Conservation (phyloP, 2,797 vertebrate species). For the Lepilemur ruficaudatus region DNA sequence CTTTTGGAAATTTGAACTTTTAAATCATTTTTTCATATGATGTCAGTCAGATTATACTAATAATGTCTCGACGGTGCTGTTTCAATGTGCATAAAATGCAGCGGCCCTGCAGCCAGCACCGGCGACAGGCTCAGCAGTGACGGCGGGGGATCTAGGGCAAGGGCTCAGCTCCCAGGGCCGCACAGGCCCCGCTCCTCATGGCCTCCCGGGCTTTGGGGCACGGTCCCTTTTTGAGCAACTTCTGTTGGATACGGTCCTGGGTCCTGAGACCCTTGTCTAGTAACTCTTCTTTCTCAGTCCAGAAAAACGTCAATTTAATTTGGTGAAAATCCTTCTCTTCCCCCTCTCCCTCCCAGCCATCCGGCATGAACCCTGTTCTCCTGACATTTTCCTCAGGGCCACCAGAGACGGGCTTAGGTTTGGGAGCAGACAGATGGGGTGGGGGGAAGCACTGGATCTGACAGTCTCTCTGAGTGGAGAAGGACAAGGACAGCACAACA, state of each 20-base stretch:
- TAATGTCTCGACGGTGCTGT: background rate
- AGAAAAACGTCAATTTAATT: background rate
- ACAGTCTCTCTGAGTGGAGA: background rate
- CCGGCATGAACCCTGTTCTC: background rate
- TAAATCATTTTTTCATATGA: background rate
- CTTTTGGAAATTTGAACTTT: background rate
- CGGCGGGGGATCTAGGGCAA: no score
- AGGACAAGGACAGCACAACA: background rate
- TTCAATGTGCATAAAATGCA: background rate
- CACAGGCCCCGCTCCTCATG: accelerated
- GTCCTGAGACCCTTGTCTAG: background rate
- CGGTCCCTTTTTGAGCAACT: background rate
- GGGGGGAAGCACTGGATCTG: background rate
- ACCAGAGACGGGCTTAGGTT: background rate
- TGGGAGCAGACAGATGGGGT: no score
- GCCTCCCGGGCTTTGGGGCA: no score
- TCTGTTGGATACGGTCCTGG: background rate
- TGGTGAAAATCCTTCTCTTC: background rate
- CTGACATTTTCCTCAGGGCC: background rate
- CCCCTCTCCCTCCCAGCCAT: background rate
- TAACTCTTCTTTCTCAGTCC: background rate
- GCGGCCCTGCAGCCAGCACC: background rate
- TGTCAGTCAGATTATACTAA: background rate
- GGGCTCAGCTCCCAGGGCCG: background rate
- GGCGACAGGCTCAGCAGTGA: background rate